A percentile compares a stretch with the other conserved stretches of the same genome.
These are phyloP conservation scores for Drosophila leonis DNA, from an alignment of 2,888 invertebrate species.

Conservation along the genomic window DNA sequence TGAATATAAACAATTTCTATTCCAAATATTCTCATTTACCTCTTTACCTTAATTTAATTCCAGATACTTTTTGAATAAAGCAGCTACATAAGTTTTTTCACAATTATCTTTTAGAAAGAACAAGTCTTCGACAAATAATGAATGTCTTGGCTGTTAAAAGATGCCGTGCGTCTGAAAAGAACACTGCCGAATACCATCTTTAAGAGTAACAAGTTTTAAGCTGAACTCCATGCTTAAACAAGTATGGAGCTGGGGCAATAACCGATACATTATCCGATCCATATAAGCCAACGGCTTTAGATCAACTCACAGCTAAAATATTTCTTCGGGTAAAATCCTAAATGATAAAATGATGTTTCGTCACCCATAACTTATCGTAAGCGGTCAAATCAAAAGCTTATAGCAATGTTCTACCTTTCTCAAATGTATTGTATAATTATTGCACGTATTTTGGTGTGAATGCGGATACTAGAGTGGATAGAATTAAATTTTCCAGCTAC, in stretches of 20 bases:
- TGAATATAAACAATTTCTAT: too few relatives aligned
- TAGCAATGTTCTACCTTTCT: slow-evolving; percentile 31
- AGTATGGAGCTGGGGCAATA: slow-evolving; percentile 45
- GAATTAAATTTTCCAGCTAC: slow-evolving; percentile 34
- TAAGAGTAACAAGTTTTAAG: slow-evolving; percentile 23
- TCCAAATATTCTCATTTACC: too few relatives aligned
- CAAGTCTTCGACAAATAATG: not conserved
- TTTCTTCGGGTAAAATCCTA: slow-evolving; percentile 46
- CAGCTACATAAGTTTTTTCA: not conserved
- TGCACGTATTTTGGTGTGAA: slow-evolving; percentile 21
- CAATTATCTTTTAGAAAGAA: too few relatives aligned
- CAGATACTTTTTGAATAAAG: not conserved
- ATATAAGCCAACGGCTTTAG: slow-evolving; percentile 12
- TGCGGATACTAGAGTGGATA: slow-evolving; percentile 37
- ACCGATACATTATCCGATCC: slow-evolving; percentile 40
- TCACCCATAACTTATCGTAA: slow-evolving; percentile 48
- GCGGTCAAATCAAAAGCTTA: slow-evolving; percentile 34
- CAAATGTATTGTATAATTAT: slow-evolving; percentile 27
- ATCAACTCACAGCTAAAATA: slow-evolving; percentile 32
- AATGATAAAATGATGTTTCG: slow-evolving; percentile 32
- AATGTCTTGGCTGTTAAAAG: not conserved
- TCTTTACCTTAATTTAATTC: too few relatives aligned
- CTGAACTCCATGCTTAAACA: slow-evolving; percentile 9
- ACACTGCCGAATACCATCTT: not conserved
- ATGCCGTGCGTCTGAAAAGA: not conserved